phyloP scores from a whole-genome alignment of 23 tunicate species.

The Ciona savignyi region DNA sequence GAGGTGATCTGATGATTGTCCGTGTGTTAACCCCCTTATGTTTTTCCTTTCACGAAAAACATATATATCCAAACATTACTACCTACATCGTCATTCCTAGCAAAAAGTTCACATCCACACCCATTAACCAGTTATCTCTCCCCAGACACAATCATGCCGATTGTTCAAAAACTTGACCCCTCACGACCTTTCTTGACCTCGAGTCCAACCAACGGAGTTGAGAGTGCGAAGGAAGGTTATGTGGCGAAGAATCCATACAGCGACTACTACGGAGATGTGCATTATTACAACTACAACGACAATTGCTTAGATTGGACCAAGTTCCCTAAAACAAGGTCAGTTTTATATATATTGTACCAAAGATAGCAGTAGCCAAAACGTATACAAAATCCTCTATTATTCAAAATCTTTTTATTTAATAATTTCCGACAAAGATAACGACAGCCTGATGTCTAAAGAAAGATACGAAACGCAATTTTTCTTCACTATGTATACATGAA shows the following conservation, averaged over 20 bases:
- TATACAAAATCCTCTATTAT: too few relatives aligned
- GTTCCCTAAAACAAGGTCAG: constrained; percentile 82
- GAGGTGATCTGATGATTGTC: too few relatives aligned
- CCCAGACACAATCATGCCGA: constrained; percentile 52
- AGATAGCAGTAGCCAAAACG: too few relatives aligned
- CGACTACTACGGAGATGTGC: constrained; percentile 82
- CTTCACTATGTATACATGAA: background rate
- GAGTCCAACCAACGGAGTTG: constrained; percentile 90
- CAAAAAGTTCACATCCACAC: too few relatives aligned
- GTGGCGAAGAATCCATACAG: constrained; percentile 95
- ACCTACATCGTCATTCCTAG: too few relatives aligned
- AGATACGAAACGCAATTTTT: too few relatives aligned
- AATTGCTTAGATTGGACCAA: constrained; percentile 88
- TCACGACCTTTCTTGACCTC: constrained; percentile 81
- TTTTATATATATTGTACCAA: background rate
- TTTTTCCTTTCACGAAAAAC: too few relatives aligned
- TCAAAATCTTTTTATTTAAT: too few relatives aligned
- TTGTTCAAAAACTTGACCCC: constrained; percentile 36
- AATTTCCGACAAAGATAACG: too few relatives aligned
- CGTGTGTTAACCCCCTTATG: too few relatives aligned
- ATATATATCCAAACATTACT: too few relatives aligned
- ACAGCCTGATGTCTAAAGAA: too few relatives aligned
- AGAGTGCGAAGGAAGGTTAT: constrained; percentile 46
- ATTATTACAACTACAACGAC: constrained; percentile 87
- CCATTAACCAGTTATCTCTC: background rate